These are phyloP conservation scores for Hycleus cichorii DNA, from an alignment of 1,140 invertebrate genomes.

Conservation along the genomic window DNA sequence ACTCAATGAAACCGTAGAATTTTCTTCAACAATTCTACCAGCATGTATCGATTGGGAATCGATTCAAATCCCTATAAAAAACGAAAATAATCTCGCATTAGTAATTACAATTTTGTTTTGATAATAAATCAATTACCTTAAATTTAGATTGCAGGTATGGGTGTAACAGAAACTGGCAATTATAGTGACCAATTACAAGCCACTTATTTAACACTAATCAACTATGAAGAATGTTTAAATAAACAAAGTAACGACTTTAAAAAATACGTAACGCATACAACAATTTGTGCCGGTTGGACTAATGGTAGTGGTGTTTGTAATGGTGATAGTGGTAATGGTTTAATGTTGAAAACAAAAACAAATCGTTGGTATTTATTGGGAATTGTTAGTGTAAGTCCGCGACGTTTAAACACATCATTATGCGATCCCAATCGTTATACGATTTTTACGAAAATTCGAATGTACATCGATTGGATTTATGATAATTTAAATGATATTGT, in stretches of 20 bases:
- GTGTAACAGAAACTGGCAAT: conserved; percentile 42
- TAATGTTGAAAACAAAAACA: conserved; percentile 26
- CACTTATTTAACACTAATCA: conserved; percentile 35
- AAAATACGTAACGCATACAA: conserved; percentile 43
- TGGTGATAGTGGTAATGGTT: conserved; percentile 45
- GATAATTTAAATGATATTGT: conserved; percentile 1
- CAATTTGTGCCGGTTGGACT: conserved; percentile 43
- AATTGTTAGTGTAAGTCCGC: conserved; percentile 44
- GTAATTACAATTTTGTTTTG: conserved; percentile 25
- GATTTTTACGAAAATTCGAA: conserved; percentile 43
- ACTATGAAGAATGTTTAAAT: conserved; percentile 35
- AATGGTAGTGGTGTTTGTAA: conserved; percentile 45
- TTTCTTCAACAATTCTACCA: conserved; percentile 34
- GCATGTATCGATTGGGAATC: conserved; percentile 41
- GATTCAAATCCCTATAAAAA: conserved; percentile 23
- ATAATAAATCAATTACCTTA: background rate
- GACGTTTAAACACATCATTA: conserved; percentile 32
- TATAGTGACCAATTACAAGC: conserved; percentile 33
- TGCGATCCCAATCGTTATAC: conserved; percentile 42
- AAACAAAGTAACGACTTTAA: conserved; percentile 39
- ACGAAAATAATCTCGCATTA: conserved; percentile 29
- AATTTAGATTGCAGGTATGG: conserved; percentile 40
- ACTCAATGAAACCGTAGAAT: conserved; percentile 30
- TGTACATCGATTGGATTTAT: conserved; percentile 31
- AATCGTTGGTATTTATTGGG: conserved; percentile 41